Conservation (phyloP, 2,113 vertebrate species). For the Hippopotamus amphibius region DNA sequence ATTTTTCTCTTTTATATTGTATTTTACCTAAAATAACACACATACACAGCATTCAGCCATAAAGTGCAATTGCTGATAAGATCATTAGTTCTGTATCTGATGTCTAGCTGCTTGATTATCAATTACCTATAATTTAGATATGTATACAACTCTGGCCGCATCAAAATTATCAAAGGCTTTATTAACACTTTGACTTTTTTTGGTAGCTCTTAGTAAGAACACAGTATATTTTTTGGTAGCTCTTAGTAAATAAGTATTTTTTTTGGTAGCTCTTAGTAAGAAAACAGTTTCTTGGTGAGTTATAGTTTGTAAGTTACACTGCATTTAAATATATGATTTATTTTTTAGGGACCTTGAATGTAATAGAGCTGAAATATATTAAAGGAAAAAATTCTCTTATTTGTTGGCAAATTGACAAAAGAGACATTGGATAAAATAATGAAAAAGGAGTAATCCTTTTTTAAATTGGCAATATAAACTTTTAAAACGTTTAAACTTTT, state of each 20-base stretch:
- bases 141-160: neutral
- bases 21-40: conserved; percentile 80
- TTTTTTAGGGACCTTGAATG: neutral
- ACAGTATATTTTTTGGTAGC: neutral
- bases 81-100: conserved; percentile 67
- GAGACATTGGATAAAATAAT: neutral
- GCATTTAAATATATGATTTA: neutral
- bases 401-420: neutral
- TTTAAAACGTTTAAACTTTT: too few relatives aligned
- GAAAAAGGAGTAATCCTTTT: neutral
- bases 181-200: neutral
- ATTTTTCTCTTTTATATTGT: conserved; percentile 79
- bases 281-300: neutral
- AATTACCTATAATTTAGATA: neutral
- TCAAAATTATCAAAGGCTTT: neutral
- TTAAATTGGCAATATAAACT: neutral
- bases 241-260: neutral
- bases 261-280: neutral
- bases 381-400: neutral
- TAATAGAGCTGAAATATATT: neutral
- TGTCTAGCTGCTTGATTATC: neutral
- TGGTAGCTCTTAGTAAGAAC: neutral
- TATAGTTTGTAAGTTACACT: neutral
- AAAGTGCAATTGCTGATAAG: conserved; percentile 82
- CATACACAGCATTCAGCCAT: conserved; percentile 49